These are phyloP conservation scores for Orthonyx spaldingii DNA, from an alignment of 2,113 vertebrate genomes.

Conservation along the genomic window DNA sequence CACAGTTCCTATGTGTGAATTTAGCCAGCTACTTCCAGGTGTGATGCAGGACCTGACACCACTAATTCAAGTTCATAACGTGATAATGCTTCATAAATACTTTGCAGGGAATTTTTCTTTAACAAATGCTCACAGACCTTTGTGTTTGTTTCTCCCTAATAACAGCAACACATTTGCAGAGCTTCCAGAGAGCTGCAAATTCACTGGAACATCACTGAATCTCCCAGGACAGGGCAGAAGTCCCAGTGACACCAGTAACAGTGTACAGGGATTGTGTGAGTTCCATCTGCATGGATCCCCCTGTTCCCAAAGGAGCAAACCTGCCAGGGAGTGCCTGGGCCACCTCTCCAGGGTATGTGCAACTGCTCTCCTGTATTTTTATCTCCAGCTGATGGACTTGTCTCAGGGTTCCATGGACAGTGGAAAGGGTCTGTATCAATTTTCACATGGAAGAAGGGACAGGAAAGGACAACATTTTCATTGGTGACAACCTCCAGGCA, in stretches of 20 bases:
- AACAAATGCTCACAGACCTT: background rate
- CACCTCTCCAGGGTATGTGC: background rate
- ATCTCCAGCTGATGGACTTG: background rate
- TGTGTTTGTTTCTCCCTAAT: background rate
- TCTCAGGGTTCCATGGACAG: background rate
- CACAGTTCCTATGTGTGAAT: accelerated
- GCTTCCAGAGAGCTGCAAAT: background rate
- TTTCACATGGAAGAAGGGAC: background rate
- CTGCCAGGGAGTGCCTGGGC: background rate
- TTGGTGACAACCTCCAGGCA: background rate
- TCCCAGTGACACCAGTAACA: background rate
- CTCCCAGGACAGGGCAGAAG: background rate
- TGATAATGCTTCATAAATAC: background rate
- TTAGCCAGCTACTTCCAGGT: background rate
- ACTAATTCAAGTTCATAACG: background rate
- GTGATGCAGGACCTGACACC: background rate
- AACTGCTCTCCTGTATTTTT: background rate
- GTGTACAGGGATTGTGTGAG: background rate
- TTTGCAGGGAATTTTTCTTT: background rate
- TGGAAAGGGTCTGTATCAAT: background rate
- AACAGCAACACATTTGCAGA: background rate
- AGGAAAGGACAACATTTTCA: background rate
- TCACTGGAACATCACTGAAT: background rate
- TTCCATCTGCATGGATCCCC: background rate
- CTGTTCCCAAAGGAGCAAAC: background rate